phyloP scores from a whole-genome alignment of 2,797 vertebrate species.

The Valencia hispanica region DNA sequence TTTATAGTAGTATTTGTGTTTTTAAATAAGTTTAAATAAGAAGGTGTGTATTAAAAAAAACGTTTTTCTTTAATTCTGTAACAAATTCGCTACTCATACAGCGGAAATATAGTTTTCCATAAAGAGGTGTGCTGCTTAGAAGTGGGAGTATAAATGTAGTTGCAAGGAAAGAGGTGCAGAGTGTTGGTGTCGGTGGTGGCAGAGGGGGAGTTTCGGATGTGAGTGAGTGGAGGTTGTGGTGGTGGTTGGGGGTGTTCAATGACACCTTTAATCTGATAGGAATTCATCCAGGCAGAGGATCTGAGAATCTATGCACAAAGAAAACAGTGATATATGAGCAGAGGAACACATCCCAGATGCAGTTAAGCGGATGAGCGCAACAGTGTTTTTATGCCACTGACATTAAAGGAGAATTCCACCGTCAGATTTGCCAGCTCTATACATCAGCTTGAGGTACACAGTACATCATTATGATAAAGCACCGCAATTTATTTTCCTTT shows the following conservation, averaged over 20 bases:
- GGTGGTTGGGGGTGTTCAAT: background rate
- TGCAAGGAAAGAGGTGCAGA: background rate
- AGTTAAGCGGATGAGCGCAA: slow-evolving; percentile 55
- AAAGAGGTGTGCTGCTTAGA: background rate
- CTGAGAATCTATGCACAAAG: slow-evolving; percentile 47
- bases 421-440: slow-evolving; percentile 23
- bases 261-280: slow-evolving; percentile 65
- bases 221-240: background rate
- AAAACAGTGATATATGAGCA: slow-evolving; percentile 57
- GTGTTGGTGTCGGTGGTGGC: background rate
- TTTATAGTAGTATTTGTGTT: too few relatives aligned
- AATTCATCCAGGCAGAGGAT: slow-evolving; percentile 63
- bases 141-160: background rate
- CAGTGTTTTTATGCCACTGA: slow-evolving; percentile 41
- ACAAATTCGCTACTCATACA: too few relatives aligned
- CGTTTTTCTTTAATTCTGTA: too few relatives aligned
- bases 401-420: slow-evolving; percentile 48
- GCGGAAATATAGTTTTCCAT: background rate
- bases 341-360: slow-evolving; percentile 43
- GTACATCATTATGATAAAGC: slow-evolving; percentile 50
- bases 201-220: slow-evolving; percentile 2
- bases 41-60: too few relatives aligned
- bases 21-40: too few relatives aligned
- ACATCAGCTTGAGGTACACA: slow-evolving; percentile 32
- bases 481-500: slow-evolving; percentile 41